phyloP scores from a whole-genome alignment of 2,888 invertebrate genomes.

The Entomobrya multifasciata region DNA sequence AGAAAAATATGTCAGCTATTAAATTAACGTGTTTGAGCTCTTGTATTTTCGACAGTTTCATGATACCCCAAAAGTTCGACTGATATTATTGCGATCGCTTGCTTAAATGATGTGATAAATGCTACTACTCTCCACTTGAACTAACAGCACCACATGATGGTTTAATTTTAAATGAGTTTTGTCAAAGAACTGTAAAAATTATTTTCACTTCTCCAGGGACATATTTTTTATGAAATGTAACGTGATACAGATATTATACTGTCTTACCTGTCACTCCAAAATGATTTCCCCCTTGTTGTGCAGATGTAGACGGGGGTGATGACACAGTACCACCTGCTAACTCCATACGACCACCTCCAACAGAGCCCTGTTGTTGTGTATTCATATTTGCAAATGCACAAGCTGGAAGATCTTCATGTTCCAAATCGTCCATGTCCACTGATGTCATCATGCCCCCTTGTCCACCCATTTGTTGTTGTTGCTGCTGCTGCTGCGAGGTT shows the following conservation, averaged over 20 bases:
- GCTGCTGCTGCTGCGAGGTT: conserved; percentile 44
- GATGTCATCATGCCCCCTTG: conserved; percentile 56
- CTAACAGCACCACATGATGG: no score
- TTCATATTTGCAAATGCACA: conserved; percentile 75
- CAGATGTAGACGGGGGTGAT: conserved; percentile 25
- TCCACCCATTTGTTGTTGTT: conserved; percentile 56
- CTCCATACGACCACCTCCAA: conserved; percentile 63
- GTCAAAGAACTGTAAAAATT: no score
- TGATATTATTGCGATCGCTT: no score
- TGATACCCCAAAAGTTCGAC: no score
- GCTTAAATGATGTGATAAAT: conserved; percentile 15
- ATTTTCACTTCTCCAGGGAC: no score
- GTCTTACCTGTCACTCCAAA: conserved; percentile 68
- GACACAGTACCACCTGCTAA: conserved; percentile 56
- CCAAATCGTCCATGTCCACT: conserved; percentile 71
- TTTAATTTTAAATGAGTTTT: no score
- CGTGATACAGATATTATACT: neutral
- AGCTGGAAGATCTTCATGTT: conserved; percentile 74
- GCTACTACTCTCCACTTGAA: no score
- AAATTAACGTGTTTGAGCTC: no score
- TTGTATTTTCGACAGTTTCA: no score
- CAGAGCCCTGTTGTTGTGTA: conserved; percentile 39
- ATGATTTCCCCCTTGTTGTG: conserved; percentile 49
- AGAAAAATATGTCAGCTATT: no score
- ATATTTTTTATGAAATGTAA: neutral